Evolutionary conservation across 2,888 invertebrate species (phyloP).

Genomic region (Odontothrips loti): DNA sequence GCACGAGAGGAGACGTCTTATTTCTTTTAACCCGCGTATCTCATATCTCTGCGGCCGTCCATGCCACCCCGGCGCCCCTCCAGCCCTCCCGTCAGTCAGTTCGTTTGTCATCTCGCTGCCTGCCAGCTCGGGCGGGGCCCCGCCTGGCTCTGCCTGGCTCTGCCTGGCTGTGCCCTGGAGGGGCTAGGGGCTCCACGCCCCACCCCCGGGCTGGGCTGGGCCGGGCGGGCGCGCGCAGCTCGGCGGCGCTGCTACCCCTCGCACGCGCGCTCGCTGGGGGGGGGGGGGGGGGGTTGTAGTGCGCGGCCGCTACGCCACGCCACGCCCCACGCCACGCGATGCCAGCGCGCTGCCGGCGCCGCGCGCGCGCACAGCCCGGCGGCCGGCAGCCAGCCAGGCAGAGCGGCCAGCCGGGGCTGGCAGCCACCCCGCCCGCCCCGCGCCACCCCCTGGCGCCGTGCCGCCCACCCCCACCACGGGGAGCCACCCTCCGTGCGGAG

Average conservation of each 20-base stretch:
- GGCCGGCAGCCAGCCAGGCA: not conserved
- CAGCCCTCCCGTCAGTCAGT: no score
- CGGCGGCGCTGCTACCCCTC: conserved; percentile 43
- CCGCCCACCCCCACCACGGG: conserved; percentile 37
- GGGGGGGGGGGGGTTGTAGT: not conserved
- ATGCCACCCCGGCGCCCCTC: no score
- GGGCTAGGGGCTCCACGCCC: not conserved
- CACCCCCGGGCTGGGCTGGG: not conserved
- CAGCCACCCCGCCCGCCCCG: conserved; percentile 33
- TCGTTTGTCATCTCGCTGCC: no score
- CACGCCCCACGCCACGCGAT: not conserved
- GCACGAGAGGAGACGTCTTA: no score
- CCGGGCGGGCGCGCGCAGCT: not conserved
- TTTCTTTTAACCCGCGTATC: no score
- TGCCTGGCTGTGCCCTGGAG: not conserved
- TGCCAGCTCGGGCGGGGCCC: no score
- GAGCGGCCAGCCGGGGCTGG: not conserved
- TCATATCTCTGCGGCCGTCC: no score
- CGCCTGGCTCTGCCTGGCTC: not conserved
- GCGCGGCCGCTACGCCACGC: conserved; percentile 38
- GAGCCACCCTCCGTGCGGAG: conserved; percentile 36
- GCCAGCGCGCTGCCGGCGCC: conserved; percentile 19
- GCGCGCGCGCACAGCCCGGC: conserved; percentile 40
- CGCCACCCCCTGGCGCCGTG: conserved; percentile 23
- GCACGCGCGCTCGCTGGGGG: conserved; percentile 35